Evolutionary conservation across 2,113 vertebrate genomes (phyloP).

Genomic region (Phasianus colchicus): DNA sequence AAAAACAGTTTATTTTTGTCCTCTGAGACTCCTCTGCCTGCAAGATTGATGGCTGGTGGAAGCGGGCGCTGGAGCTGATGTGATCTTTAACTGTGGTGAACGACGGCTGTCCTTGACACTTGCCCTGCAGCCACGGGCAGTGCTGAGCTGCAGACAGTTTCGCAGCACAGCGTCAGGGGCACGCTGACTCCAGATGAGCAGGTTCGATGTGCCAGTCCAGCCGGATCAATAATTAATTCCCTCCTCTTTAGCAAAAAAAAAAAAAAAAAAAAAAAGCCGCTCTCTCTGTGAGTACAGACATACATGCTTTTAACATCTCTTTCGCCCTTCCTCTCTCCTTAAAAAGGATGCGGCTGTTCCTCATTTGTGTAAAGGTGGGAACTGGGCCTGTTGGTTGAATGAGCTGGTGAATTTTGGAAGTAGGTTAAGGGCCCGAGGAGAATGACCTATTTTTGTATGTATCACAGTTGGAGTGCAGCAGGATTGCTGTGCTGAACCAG

Average conservation of each 20-base stretch:
- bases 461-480: background rate
- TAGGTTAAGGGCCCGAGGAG: constrained; percentile 49
- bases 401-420: constrained; percentile 14
- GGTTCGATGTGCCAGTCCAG: background rate
- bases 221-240: constrained; percentile 71
- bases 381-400: background rate
- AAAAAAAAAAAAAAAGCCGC: background rate
- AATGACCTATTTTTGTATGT: constrained; percentile 60
- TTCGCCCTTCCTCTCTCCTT: background rate
- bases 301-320: background rate
- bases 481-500: background rate
- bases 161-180: background rate
- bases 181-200: background rate
- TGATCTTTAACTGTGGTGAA: background rate
- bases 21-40: background rate
- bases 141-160: background rate
- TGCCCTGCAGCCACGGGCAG: background rate
- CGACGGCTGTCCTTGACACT: background rate
- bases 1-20: background rate
- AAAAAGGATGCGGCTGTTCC: background rate
- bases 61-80: background rate
- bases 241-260: constrained; percentile 37
- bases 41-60: background rate
- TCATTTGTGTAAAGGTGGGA: background rate
- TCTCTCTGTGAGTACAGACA: background rate